Evolutionary conservation across 1,140 invertebrate species (phyloP), one percentile per base, ranked within the genome.

Genomic region (Meloidogyne exigua): DNA sequence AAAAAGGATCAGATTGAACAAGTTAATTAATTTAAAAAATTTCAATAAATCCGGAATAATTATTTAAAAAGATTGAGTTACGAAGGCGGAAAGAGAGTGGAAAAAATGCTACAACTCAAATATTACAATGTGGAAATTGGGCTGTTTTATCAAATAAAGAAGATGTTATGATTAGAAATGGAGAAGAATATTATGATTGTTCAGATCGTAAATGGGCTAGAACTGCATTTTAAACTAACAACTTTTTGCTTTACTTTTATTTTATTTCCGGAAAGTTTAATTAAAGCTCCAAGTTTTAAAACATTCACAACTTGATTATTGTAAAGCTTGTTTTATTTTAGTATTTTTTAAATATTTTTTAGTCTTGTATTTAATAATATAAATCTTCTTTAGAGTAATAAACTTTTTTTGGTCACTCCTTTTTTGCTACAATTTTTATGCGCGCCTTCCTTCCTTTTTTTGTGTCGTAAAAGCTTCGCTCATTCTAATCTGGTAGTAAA

Each of bases 151-250:
- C 39, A 64, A 49, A 64, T 28, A 63, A 11, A 25, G 26, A 71
- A 23, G 3, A 62, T 21, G 71, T 26, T 63, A 26, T n/a, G 21
- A 72, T 36, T 5, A 21, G 49, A 72, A 32, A 72, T 64, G 71
- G 11, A 25, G 44, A 72, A n/a, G 71, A 32, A 44, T 57, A 57
- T 57, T 57, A n/a, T 57, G 49, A 57, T 57, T 57, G 49, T 57
- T 57, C 49, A n/a, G 49, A 57, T n/a, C 49, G 49, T n/a, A 57
- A 57, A 9, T 72, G 71, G 71, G 18, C 13, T 21, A 72, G 71
- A 64, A 72, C 71, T 23, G 49, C 23, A 62, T 72, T 72, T 72
- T 72, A 42, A 72, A 49, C n/a, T n/a, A n/a, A n/a, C n/a, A 3
- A 32, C 2, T 32, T 11, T 5, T 44, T 44, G n/a, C n/a, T n/a